Conservation (phyloP, 2,113 vertebrate genomes). For the Symphodus melops region DNA sequence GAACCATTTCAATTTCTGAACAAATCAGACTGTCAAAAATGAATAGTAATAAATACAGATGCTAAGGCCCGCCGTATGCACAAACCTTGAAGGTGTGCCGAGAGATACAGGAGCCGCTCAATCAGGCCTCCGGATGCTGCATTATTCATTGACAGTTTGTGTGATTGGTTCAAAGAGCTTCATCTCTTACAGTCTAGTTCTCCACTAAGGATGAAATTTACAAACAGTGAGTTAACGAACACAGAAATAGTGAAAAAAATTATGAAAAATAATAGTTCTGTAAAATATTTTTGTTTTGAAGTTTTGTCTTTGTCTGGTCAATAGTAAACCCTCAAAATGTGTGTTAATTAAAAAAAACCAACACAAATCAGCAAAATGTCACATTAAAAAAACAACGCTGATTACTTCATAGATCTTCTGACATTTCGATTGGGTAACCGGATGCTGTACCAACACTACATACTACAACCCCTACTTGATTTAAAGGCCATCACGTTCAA, state of each 20-base stretch:
- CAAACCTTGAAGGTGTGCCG: background rate
- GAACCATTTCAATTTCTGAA: slow-evolving; percentile 16
- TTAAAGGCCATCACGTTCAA: background rate
- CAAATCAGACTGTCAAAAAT: slow-evolving; percentile 8
- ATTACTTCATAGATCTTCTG: no score
- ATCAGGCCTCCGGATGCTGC: background rate
- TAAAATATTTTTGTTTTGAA: no score
- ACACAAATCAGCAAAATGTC: no score
- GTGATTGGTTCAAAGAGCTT: background rate
- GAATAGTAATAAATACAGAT: background rate
- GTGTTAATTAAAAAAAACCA: no score
- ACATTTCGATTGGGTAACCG: background rate
- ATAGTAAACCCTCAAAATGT: no score
- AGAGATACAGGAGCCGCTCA: background rate
- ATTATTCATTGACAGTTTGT: background rate
- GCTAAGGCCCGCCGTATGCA: background rate
- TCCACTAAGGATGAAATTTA: no score
- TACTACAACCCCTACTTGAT: background rate
- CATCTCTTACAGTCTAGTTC: no score
- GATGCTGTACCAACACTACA: background rate
- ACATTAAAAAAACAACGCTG: no score
- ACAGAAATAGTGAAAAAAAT: no score
- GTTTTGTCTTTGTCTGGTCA: no score
- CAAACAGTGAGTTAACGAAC: no score
- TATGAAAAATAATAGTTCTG: no score